Percentiles rank a stretch among this genome's conserved stretches.
phyloP scores from a whole-genome alignment of 2,797 vertebrate genomes.

The Danio kyathit region DNA sequence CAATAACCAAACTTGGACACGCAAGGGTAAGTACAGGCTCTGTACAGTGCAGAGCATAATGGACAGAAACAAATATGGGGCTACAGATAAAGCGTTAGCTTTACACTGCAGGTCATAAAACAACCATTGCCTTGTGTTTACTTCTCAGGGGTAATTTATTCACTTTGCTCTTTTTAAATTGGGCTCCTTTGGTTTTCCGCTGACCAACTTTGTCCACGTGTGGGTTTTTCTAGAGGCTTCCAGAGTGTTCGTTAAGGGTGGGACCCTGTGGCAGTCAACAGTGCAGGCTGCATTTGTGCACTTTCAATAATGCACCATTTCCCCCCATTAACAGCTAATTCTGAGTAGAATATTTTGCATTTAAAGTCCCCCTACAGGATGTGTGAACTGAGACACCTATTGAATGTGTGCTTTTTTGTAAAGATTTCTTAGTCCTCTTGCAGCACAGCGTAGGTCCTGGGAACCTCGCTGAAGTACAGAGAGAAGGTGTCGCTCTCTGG shows the following conservation, averaged over 20 bases:
- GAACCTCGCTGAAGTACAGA: conserved; percentile 20
- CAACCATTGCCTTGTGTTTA: conserved; percentile 38
- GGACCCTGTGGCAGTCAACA: conserved; percentile 65
- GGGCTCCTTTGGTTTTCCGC: conserved; percentile 86
- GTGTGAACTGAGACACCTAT: conserved; percentile 71
- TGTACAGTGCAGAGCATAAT: conserved; percentile 14
- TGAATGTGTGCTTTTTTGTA: conserved; percentile 69
- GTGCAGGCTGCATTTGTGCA: conserved; percentile 18
- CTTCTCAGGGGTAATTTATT: conserved; percentile 58
- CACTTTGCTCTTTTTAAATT: conserved; percentile 64
- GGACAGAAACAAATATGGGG: conserved; percentile 39
- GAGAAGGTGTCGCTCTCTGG: conserved; percentile 31
- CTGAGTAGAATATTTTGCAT: conserved; percentile 30
- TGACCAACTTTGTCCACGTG: conserved; percentile 77
- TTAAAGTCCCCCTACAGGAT: conserved; percentile 37
- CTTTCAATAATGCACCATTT: background rate
- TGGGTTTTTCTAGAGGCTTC: conserved; percentile 71
- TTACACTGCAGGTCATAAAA: conserved; percentile 30
- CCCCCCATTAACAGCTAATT: conserved; percentile 18
- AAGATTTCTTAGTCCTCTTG: conserved; percentile 38
- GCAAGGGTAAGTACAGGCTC: conserved; percentile 10
- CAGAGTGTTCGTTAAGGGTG: conserved; percentile 70
- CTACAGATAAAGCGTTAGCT: conserved; percentile 47
- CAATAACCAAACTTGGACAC: conserved; percentile 17
- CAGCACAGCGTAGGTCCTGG: conserved; percentile 29